Evolutionary conservation across 1,140 invertebrate genomes (phyloP).

Genomic region (Harpegnathos saltator): DNA sequence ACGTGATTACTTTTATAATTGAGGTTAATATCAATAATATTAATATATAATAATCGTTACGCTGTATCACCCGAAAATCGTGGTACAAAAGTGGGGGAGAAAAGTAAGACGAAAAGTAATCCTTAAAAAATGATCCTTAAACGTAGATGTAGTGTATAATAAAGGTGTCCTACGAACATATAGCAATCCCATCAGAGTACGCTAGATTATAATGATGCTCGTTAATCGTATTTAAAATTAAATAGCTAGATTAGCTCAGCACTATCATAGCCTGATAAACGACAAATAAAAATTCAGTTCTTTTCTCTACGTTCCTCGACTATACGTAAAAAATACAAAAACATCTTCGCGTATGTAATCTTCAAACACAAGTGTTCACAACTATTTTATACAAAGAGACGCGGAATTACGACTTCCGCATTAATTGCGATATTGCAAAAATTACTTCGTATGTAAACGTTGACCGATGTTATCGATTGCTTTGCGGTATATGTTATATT

Average conservation of each 20-base stretch:
- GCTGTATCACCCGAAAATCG: conserved; percentile 23
- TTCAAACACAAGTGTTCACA: background rate
- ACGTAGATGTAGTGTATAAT: conserved; percentile 11
- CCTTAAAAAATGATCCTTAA: conserved; percentile 42
- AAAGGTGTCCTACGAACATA: background rate
- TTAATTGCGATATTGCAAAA: conserved; percentile 5
- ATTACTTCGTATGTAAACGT: background rate
- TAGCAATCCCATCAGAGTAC: conserved; percentile 4
- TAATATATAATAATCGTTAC: conserved; percentile 29
- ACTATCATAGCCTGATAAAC: conserved; percentile 29
- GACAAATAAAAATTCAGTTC: conserved; percentile 17
- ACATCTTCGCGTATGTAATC: background rate
- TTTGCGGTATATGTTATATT: background rate
- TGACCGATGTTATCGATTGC: background rate
- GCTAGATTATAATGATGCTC: background rate
- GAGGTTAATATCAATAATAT: conserved; percentile 25
- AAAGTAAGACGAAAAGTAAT: conserved; percentile 28
- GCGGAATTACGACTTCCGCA: background rate
- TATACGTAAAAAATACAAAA: background rate
- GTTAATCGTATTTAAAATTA: conserved; percentile 6
- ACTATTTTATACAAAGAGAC: background rate
- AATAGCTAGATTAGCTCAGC: conserved; percentile 6
- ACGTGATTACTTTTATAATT: conserved; percentile 19
- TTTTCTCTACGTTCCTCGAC: background rate
- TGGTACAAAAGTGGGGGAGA: conserved; percentile 35